phyloP scores from a whole-genome alignment of 2,113 vertebrate genomes.

The Psammodynastes pulverulentus region DNA sequence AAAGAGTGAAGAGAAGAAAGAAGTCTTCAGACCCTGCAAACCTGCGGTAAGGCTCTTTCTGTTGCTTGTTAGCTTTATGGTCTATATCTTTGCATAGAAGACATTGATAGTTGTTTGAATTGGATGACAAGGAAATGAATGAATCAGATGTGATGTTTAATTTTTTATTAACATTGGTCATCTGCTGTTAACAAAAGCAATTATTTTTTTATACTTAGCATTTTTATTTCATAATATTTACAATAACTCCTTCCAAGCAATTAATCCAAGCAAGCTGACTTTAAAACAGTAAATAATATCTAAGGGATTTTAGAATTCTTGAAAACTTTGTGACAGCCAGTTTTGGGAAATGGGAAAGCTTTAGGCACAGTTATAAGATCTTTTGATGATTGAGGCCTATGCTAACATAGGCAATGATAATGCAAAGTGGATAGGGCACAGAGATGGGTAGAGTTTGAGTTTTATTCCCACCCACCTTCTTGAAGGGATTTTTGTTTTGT shows the following conservation, averaged over 20 bases:
- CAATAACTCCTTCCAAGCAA: not conserved
- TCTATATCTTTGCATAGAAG: not conserved
- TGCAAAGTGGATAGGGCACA: not conserved
- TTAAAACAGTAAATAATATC: not conserved
- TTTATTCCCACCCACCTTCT: not conserved
- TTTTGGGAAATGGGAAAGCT: not conserved
- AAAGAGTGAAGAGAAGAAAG: slow-evolving; percentile 90
- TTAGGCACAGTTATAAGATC: not conserved
- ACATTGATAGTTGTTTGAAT: not conserved
- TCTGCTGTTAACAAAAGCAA: not conserved
- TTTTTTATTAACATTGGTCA: not conserved
- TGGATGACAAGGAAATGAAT: not conserved
- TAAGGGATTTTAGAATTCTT: not conserved
- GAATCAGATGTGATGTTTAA: not conserved
- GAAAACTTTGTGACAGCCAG: not conserved
- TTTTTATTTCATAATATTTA: not conserved
- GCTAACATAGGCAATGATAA: not conserved
- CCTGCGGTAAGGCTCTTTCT: slow-evolving; percentile 81
- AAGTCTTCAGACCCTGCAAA: slow-evolving; percentile 81
- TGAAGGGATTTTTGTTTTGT: not conserved
- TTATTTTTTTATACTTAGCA: not conserved
- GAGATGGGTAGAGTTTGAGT: not conserved
- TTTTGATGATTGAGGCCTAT: not conserved
- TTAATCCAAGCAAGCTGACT: not conserved
- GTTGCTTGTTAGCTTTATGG: not conserved